A percentile compares a stretch with the other conserved stretches of the same genome.
Evolutionary conservation across 2,888 invertebrate species (phyloP).

Genomic region (Muscina levida): DNA sequence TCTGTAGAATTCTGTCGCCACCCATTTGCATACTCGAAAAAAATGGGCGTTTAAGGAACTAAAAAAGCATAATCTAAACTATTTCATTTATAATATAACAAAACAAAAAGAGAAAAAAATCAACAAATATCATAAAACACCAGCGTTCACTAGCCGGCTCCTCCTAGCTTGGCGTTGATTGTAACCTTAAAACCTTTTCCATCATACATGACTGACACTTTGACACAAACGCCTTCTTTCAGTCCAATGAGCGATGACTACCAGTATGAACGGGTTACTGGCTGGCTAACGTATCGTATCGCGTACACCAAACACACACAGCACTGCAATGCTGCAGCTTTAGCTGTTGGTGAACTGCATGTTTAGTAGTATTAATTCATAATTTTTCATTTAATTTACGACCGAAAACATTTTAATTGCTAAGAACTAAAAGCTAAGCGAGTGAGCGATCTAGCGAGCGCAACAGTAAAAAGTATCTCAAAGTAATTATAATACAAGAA

Average conservation of each 20-base stretch:
- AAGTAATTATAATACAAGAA: constrained; percentile 48
- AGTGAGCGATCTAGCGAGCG: neutral
- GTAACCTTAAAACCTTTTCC: constrained; percentile 50
- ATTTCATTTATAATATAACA: too few species aligned
- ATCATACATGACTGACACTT: constrained; percentile 60
- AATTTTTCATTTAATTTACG: constrained; percentile 13
- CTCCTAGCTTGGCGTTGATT: neutral
- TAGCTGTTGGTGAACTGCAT: constrained; percentile 45
- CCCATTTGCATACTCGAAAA: too few species aligned
- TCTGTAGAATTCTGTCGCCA: too few species aligned
- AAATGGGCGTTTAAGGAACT: constrained; percentile 61
- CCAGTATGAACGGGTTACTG: neutral
- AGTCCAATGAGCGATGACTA: neutral
- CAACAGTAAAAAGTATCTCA: constrained; percentile 16
- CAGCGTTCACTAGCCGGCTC: too few species aligned
- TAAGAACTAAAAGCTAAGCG: neutral
- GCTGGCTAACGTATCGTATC: too few species aligned
- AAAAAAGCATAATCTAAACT: neutral
- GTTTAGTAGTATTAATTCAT: constrained; percentile 42
- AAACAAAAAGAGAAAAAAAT: too few species aligned
- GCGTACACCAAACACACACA: too few species aligned
- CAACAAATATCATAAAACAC: too few species aligned
- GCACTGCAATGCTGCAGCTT: constrained; percentile 18
- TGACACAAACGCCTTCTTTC: constrained; percentile 45
- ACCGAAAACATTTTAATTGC: constrained; percentile 40